Conservation (phyloP, 2,113 vertebrate genomes). For the Dasyornis broadbenti region DNA sequence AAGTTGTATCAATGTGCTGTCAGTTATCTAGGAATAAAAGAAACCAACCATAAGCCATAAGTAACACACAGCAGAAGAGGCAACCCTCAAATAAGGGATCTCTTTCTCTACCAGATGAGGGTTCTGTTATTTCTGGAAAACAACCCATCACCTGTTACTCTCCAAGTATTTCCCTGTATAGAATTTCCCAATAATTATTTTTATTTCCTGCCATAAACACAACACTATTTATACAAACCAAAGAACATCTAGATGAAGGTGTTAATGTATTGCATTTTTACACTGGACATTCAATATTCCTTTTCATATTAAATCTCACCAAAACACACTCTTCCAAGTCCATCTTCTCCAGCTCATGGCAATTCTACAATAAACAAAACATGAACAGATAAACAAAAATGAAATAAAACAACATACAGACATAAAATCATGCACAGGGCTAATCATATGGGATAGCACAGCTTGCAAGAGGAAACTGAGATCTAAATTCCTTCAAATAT, state of each 20-base stretch:
- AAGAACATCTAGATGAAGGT: neutral
- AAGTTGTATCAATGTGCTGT: constrained; percentile 88
- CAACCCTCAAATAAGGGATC: neutral
- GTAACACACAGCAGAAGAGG: neutral
- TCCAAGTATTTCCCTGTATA: neutral
- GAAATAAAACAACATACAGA: neutral
- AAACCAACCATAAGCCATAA: neutral
- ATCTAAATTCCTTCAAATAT: neutral
- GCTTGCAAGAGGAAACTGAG: neutral
- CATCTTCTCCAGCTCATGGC: constrained; percentile 94
- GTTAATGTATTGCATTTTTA: neutral
- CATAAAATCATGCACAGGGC: neutral
- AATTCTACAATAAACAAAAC: constrained; percentile 76
- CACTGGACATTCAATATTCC: neutral
- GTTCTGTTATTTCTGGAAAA: neutral
- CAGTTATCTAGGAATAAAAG: constrained; percentile 80
- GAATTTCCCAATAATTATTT: neutral
- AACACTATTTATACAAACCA: neutral
- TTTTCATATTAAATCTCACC: constrained; percentile 73
- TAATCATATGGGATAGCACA: neutral
- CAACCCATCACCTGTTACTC: neutral
- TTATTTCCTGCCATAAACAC: neutral
- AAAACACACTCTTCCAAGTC: constrained; percentile 93
- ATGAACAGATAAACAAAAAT: neutral
- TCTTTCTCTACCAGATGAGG: neutral